Conservation (phyloP, 1,140 invertebrate species). For the Drosophila hydei region DNA sequence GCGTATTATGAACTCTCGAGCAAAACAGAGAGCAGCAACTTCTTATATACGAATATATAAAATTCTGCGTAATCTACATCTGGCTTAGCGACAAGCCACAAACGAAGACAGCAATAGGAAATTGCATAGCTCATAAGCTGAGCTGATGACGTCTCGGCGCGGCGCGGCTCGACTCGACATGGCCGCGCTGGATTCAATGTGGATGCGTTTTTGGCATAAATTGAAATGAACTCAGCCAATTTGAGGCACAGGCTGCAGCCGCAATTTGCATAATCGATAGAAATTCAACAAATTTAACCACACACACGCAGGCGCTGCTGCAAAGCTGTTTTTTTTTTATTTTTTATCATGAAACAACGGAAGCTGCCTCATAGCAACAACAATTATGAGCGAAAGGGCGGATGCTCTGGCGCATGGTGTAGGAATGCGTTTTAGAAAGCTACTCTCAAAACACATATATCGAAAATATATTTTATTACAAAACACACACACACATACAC, state of each 20-base stretch:
- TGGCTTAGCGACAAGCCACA: slow-evolving; percentile 45
- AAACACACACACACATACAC: slow-evolving; percentile 36
- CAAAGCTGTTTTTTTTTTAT: not conserved
- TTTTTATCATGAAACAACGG: slow-evolving; percentile 57
- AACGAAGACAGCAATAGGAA: slow-evolving; percentile 13
- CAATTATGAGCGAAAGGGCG: slow-evolving; percentile 20
- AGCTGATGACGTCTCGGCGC: not conserved
- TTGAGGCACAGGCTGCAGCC: slow-evolving; percentile 41
- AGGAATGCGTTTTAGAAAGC: slow-evolving; percentile 42
- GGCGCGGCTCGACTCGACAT: no score
- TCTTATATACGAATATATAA: slow-evolving; percentile 36
- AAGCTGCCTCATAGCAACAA: slow-evolving; percentile 33
- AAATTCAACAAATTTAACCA: slow-evolving; percentile 45
- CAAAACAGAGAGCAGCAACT: slow-evolving; percentile 28
- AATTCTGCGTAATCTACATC: slow-evolving; percentile 80
- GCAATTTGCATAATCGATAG: slow-evolving; percentile 45
- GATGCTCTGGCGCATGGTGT: slow-evolving; percentile 10
- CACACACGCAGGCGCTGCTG: not conserved
- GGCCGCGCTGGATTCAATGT: not conserved
- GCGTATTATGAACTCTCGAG: slow-evolving; percentile 40
- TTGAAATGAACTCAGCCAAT: slow-evolving; percentile 69
- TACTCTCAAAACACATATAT: no score
- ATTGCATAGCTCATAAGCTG: slow-evolving; percentile 20
- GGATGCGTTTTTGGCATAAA: slow-evolving; percentile 62
- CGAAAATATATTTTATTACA: slow-evolving; percentile 73